These are phyloP conservation scores for Sinella curviseta DNA, from an alignment of 1,140 invertebrate species.

Conservation along the genomic window DNA sequence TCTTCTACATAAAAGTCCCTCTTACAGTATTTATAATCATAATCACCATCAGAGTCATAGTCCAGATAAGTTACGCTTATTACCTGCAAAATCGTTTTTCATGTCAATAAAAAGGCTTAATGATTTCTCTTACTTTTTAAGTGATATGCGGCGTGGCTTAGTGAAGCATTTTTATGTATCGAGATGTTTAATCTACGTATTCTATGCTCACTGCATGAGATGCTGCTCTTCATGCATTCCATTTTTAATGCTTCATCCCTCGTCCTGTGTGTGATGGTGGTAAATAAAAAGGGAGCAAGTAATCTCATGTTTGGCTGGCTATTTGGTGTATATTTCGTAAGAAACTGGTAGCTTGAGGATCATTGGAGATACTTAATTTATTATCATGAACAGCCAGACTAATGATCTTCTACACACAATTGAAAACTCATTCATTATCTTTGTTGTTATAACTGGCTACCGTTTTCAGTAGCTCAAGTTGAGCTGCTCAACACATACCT, in stretches of 20 bases:
- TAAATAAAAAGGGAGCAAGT: background rate
- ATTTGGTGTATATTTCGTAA: background rate
- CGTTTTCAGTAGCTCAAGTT: background rate
- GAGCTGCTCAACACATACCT: background rate
- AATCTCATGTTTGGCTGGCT: too few relatives aligned
- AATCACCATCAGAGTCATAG: background rate
- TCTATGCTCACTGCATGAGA: background rate
- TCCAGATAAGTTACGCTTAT: slow-evolving; percentile 21
- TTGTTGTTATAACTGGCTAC: background rate
- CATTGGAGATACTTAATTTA: background rate
- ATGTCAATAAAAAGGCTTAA: slow-evolving; percentile 14
- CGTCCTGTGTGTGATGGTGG: background rate
- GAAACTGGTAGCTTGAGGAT: background rate
- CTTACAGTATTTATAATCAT: background rate
- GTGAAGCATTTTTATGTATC: background rate
- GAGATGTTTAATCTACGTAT: background rate
- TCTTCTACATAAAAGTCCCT: too few relatives aligned
- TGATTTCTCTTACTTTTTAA: slow-evolving; percentile 8
- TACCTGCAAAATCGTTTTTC: slow-evolving; percentile 1
- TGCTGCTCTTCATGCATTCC: too few relatives aligned
- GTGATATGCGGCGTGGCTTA: too few relatives aligned
- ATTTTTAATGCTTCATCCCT: background rate
- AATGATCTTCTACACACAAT: slow-evolving; percentile 9
- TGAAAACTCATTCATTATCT: background rate
- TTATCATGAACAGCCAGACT: background rate